Evolutionary conservation across 2,113 vertebrate genomes (phyloP), one percentile per base, ranked within the genome.

Genomic region (Phalacrocorax brasilianus): DNA sequence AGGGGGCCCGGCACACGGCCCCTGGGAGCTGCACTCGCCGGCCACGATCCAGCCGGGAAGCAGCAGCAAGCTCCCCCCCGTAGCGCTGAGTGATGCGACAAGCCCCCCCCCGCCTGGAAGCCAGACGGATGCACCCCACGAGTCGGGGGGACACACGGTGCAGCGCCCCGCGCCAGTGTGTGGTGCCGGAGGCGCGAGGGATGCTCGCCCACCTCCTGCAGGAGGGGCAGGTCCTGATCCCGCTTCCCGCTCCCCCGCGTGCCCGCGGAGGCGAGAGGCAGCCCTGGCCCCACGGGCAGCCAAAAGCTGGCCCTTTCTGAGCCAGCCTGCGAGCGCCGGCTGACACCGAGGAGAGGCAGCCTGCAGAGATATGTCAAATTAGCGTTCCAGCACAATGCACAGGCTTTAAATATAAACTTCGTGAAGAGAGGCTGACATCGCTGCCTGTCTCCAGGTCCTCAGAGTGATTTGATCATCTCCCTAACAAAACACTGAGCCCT

Each of bases 21-120:
- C 27, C 21, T 59, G 58, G 2, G 8, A 63, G 70, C 21, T 15
- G 16, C 53, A 2, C 38, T 73, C 40, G 8, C 59, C 12, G 4
- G 55, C 55, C 28, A 21, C 1, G 4, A 13, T 24, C n/a, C 7
- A 8, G n/a, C 40, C 27, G 45, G 33, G 19, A 55, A 70, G 35
- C 1, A 16, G 24, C 0, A 2, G 40, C 49, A 42, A 85, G 44
- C 5, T 44, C 14, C 38, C 20, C 80, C 20, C 7, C 0, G 1
- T 0, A 27, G 53, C 14, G 1, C 26, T 0, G 2, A 18, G 75
- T 2, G 30, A 19, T 32, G 53, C 2, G 4, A 22, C 26, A 42
- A 53, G 12, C 4, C 17, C 26, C 21, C 21, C 21, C 28, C 12
- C 12, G 6, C n/a, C 47, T 19, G 40, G 9, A 42, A 47, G 27